Conservation (phyloP, 1,140 invertebrate species). For the Oryctes rhinoceros region DNA sequence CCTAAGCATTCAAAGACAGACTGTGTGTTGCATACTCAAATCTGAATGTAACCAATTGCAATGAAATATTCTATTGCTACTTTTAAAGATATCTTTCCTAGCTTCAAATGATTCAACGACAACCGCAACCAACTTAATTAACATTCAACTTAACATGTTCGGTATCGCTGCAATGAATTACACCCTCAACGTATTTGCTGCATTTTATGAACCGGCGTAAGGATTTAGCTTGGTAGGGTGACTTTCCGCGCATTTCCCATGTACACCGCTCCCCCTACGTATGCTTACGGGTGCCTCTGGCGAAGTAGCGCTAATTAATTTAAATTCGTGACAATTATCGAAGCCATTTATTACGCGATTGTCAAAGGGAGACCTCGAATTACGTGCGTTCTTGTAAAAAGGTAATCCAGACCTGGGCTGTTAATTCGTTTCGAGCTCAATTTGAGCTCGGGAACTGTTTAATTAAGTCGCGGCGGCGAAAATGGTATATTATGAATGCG, state of each 20-base stretch:
- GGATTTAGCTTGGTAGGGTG: neutral
- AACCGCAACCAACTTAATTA: neutral
- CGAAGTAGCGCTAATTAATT: constrained; percentile 16
- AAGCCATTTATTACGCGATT: constrained; percentile 27
- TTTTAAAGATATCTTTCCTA: neutral
- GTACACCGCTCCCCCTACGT: neutral
- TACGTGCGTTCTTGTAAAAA: constrained; percentile 36
- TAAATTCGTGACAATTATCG: constrained; percentile 34
- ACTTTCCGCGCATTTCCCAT: neutral
- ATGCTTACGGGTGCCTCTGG: constrained; percentile 5
- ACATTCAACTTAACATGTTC: neutral
- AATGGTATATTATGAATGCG: neutral
- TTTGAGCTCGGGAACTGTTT: constrained; percentile 18
- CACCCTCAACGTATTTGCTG: neutral
- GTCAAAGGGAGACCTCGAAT: constrained; percentile 31
- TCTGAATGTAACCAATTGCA: too few relatives aligned
- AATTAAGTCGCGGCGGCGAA: neutral
- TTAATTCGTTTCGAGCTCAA: constrained; percentile 33
- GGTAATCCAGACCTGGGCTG: constrained; percentile 27
- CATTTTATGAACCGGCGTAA: neutral
- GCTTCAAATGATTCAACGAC: neutral
- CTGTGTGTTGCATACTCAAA: too few relatives aligned
- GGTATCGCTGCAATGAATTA: neutral
- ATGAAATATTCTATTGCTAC: too few relatives aligned
- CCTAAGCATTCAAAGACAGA: too few relatives aligned